Evolutionary conservation across 2,113 vertebrate genomes (phyloP), one percentile per base, ranked within the genome.

Genomic region (Triplophysa tibetana): DNA sequence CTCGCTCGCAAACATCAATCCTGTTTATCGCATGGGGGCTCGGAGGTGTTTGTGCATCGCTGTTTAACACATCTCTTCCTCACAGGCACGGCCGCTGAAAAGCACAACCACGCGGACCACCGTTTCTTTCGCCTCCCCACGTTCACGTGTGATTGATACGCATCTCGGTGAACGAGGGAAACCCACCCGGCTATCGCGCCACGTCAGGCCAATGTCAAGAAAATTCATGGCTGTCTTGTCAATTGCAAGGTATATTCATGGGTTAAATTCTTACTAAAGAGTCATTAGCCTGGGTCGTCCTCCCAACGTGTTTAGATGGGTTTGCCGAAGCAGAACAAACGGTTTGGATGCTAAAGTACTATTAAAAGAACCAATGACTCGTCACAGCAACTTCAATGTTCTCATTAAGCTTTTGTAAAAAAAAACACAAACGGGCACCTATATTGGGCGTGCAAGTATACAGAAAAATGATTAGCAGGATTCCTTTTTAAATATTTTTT

Each of bases 1-100:
- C 70, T 78, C 64, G 79, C 79, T 81, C 74, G 70, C 83, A 75
- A 84, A 79, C 79, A 84, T 84, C 79, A 84, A 84, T 84, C 75
- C 79, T 79, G 70, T 78, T 84, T 81, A 81, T 81, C 69, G 19
- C 75, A 63, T 67, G 70, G 56, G 67, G 23, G 68, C 75, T 83
- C 68, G 78, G 70, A 75, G 68, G 73, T 81, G 79, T 81, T 84
- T 81, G 54, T 68, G 79, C 79, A 61, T 19, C 61, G 48, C 79
- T 81, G 75, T 62, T 81, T 78, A 74, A 79, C 76, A 67, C 75
- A 63, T 70, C 68, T 66, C 81, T 56, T 26, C 64, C 74, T 52
- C 60, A 64, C 60, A 56, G 66, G 75, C 74, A 77, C 45, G 45
- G 52, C 19, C 54, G 52, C 64, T 52, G 58, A 68, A 75, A 74